Evolutionary conservation across 2,888 invertebrate species (phyloP), one percentile per base, ranked within the genome.

Genomic region (Ormyrus nitidulus): DNA sequence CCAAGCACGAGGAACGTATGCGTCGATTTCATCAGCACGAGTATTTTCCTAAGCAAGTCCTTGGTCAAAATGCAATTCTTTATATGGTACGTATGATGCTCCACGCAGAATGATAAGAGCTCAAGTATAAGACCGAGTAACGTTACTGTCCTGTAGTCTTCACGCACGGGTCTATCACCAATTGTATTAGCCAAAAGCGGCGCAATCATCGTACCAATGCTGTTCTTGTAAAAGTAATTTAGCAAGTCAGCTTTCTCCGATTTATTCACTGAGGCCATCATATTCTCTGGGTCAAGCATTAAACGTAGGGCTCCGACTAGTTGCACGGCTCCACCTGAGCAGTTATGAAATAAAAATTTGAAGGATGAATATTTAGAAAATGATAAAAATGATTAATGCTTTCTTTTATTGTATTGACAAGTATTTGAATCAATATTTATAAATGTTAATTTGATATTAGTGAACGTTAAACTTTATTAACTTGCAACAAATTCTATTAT

Each of bases 1-100:
- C 98, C 96, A 80, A 99, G 94, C 86, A 98, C 98, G 86, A 99
- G 94, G 93, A 99, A 99, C 88, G 98, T 97, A 92, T 99, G 99
- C 87, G 95, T 96, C 83, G 98, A 98, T 91, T 97, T 96, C 96
- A 99, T 98, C 84, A 99, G 93, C 86, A 99, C 97, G 86, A 99
- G 93, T 91, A 99, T 97, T 91, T 97, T 95, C 90, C 97, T 95
- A 84, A 99, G 93, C 85, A 99, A 93, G 92, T 99, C 98, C 92
- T 98, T 98, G 92, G 97, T 97, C 88, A 99, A 94, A 91, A 99
- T 96, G 92, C 98, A 99, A 91, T 98, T 98, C 91, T 99, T 98
- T 91, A 99, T 98, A 92, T 99, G 98, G 93, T 98, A 98, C 80
- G 97, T 97, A 92, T 99, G 99, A 92, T 99, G 99, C 91, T 99